These are phyloP conservation scores for Limnephilus lunatus DNA, from an alignment of 2,888 invertebrate species.

Conservation along the genomic window DNA sequence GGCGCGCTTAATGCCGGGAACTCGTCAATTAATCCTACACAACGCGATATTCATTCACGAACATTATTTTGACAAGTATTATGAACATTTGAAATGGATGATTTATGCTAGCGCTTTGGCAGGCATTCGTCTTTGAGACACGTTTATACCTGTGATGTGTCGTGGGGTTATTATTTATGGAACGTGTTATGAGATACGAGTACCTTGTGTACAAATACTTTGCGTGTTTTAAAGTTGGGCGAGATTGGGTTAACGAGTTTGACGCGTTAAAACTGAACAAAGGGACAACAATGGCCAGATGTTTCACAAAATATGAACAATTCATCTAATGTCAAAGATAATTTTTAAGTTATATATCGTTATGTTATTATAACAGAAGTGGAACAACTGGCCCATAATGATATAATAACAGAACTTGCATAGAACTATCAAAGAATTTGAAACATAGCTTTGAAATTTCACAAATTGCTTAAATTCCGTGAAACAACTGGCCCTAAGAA, in stretches of 20 bases:
- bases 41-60: slow-evolving; percentile 27
- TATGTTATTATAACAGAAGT: too few relatives aligned
- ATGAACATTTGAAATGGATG: slow-evolving; percentile 34
- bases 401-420: too few relatives aligned
- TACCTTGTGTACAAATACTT: neutral
- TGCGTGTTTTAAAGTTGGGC: neutral
- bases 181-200: neutral
- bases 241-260: neutral
- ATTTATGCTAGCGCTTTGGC: slow-evolving; percentile 20
- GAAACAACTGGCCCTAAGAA: too few relatives aligned
- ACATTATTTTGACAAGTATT: slow-evolving; percentile 46
- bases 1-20: slow-evolving; percentile 27
- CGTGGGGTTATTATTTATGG: neutral
- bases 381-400: too few relatives aligned
- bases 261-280: neutral
- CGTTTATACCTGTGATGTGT: slow-evolving; percentile 22
- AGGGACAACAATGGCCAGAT: too few relatives aligned
- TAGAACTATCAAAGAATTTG: too few relatives aligned
- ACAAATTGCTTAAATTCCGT: too few relatives aligned
- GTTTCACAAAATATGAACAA: too few relatives aligned
- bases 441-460: too few relatives aligned
- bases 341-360: too few relatives aligned
- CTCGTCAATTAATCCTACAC: slow-evolving; percentile 44
- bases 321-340: too few relatives aligned
- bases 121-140: neutral